phyloP scores from a whole-genome alignment of 2,888 invertebrate genomes.

The Limnephilus marmoratus region DNA sequence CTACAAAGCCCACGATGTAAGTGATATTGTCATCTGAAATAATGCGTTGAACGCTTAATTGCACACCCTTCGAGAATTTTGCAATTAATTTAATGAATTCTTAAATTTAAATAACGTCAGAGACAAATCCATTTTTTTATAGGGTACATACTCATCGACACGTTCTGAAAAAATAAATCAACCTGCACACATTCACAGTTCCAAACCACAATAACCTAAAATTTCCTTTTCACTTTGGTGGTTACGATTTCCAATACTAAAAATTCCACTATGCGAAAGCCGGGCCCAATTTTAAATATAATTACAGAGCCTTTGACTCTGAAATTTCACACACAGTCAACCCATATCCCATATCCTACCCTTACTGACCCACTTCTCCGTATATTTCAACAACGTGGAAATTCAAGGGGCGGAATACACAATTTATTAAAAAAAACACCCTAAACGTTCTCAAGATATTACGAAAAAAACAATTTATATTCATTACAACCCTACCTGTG shows the following conservation, averaged over 20 bases:
- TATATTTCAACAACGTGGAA: not conserved
- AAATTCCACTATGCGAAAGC: not conserved
- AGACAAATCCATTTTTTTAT: too few relatives aligned
- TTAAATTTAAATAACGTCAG: too few relatives aligned
- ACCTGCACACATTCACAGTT: not conserved
- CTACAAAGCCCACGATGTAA: too few relatives aligned
- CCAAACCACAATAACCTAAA: not conserved
- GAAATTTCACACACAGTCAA: not conserved
- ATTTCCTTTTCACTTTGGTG: not conserved
- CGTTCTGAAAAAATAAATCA: too few relatives aligned
- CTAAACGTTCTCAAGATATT: slow-evolving; percentile 2
- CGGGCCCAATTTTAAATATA: not conserved
- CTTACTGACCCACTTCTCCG: not conserved
- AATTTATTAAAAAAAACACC: slow-evolving; percentile 2
- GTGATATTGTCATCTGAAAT: too few relatives aligned
- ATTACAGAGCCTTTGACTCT: not conserved
- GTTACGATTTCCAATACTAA: not conserved
- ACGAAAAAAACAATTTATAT: not conserved
- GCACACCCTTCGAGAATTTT: too few relatives aligned
- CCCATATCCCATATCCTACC: not conserved
- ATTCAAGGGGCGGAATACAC: not conserved
- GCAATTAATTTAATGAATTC: too few relatives aligned
- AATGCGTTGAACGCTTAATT: too few relatives aligned
- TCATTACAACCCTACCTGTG: slow-evolving; percentile 2
- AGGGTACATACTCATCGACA: too few relatives aligned